Conservation (phyloP, 2,888 invertebrate genomes). For the Drosophila fulvimacula region DNA sequence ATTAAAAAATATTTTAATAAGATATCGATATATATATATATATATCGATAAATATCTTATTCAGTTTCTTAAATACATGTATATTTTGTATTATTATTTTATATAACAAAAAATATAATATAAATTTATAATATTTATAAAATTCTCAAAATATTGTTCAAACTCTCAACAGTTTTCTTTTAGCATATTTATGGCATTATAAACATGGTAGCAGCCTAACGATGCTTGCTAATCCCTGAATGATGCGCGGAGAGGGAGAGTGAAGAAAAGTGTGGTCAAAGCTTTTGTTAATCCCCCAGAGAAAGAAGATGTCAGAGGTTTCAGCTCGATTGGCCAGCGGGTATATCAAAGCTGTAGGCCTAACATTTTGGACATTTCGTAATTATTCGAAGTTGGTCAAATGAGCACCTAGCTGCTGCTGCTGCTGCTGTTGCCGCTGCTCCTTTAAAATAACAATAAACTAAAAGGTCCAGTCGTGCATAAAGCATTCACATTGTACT, state of each 20-base stretch:
- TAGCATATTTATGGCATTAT: not conserved
- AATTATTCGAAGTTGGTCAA: constrained; percentile 40
- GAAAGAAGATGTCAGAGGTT: constrained; percentile 1
- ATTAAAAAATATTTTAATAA: no score
- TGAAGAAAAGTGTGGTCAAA: not conserved
- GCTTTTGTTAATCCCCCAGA: not conserved
- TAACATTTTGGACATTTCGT: constrained; percentile 42
- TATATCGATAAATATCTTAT: no score
- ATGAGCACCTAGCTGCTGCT: constrained; percentile 19
- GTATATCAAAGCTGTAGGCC: constrained; percentile 13
- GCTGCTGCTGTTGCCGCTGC: constrained; percentile 19
- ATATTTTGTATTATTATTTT: no score
- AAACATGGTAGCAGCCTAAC: not conserved
- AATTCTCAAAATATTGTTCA: not conserved
- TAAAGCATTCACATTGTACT: constrained; percentile 70
- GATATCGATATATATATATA: no score
- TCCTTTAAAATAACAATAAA: constrained; percentile 77
- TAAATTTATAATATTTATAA: no score
- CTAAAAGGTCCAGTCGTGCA: constrained; percentile 78
- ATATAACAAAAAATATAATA: no score
- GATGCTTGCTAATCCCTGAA: not conserved
- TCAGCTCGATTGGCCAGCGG: constrained; percentile 23
- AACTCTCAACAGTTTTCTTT: not conserved
- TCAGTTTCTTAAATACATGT: no score
- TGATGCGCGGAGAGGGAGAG: not conserved